These are phyloP conservation scores for Orientallactaga sibirica DNA, from an alignment of 2,797 vertebrate species.

Conservation along the genomic window DNA sequence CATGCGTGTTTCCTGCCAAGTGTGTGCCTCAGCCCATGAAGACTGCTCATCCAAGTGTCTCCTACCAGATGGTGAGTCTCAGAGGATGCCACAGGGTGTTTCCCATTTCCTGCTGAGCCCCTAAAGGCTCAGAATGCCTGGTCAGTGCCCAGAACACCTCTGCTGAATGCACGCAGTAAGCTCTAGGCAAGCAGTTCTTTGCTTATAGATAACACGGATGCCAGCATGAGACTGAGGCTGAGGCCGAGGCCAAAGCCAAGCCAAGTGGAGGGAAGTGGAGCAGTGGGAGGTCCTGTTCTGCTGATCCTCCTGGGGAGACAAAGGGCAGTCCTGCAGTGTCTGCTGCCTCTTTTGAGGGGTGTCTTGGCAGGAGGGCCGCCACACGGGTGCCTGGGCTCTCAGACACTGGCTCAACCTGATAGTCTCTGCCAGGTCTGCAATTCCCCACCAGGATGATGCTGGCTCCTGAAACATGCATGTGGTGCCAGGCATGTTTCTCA, in stretches of 20 bases:
- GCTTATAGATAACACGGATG: neutral
- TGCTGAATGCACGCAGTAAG: neutral
- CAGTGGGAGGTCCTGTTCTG: fast-evolving
- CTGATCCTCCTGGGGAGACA: neutral
- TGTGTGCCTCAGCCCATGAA: fast-evolving
- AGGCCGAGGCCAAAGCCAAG: neutral
- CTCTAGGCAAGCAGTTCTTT: neutral
- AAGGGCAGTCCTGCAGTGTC: fast-evolving
- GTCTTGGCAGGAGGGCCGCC: neutral
- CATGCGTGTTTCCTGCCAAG: neutral
- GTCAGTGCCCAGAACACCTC: neutral
- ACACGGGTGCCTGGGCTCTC: neutral
- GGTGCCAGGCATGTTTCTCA: neutral
- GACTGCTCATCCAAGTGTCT: neutral
- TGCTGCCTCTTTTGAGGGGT: neutral
- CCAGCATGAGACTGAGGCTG: neutral
- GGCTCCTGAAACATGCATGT: fast-evolving
- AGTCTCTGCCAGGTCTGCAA: neutral
- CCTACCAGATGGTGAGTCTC: fast-evolving
- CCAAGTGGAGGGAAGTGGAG: fast-evolving
- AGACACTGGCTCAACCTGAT: neutral
- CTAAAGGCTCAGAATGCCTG: neutral
- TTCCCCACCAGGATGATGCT: fast-evolving
- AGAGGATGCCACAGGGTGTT: neutral
- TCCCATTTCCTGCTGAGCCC: neutral